These are phyloP conservation scores for Tamandua tetradactyla DNA, from an alignment of 2,797 vertebrate species.

Conservation along the genomic window DNA sequence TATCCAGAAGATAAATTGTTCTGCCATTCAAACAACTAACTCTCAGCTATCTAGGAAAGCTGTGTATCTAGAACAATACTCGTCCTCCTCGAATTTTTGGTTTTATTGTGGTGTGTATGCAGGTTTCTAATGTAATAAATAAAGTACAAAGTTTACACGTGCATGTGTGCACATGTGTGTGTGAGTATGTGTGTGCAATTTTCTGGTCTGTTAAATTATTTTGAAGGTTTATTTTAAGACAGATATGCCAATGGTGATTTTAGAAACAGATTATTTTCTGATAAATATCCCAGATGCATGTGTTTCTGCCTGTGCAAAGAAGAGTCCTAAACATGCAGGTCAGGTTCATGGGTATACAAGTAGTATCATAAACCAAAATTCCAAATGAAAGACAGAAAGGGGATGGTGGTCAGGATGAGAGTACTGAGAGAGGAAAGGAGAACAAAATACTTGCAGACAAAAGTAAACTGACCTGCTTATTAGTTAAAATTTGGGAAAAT, in stretches of 20 bases:
- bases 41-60: neutral
- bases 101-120: neutral
- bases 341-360: neutral
- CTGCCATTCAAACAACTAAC: neutral
- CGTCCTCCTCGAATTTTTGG: neutral
- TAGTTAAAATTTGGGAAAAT: neutral
- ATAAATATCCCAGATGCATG: neutral
- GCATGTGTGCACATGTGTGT: neutral
- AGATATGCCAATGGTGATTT: neutral
- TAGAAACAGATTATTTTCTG: neutral
- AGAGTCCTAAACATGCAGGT: neutral
- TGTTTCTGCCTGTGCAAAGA: neutral
- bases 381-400: neutral
- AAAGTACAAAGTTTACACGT: too few relatives aligned
- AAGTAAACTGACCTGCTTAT: neutral
- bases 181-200: neutral
- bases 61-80: neutral
- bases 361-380: neutral
- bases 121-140: too few relatives aligned
- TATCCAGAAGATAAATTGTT: neutral
- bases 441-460: neutral
- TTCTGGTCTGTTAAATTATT: neutral
- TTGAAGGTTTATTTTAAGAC: neutral
- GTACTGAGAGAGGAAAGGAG: neutral
- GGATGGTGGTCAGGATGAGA: accelerated